Percentiles rank a stretch among this genome's conserved stretches.
These are phyloP conservation scores for Stenolophus ochropezus DNA, from an alignment of 2,888 invertebrate genomes.

Conservation along the genomic window DNA sequence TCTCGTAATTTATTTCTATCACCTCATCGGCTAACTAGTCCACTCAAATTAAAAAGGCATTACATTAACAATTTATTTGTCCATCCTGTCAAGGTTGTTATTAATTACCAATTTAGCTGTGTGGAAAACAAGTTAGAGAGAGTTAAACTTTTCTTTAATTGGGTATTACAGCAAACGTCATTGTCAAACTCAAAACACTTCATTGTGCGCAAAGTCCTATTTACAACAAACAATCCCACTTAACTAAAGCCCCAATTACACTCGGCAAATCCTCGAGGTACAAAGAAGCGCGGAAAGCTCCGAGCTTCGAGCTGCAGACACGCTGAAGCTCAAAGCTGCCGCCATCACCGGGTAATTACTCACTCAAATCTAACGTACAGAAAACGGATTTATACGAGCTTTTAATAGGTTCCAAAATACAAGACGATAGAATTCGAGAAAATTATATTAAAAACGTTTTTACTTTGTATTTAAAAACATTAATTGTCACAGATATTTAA, in stretches of 20 bases:
- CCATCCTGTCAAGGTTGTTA: background rate
- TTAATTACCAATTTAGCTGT: background rate
- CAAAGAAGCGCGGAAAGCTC: background rate
- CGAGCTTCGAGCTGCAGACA: background rate
- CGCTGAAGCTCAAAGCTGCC: background rate
- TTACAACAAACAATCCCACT: constrained; percentile 21
- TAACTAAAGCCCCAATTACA: constrained; percentile 32
- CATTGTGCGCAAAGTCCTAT: background rate
- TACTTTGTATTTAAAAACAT: too few relatives aligned
- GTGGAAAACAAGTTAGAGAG: background rate
- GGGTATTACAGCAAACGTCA: background rate
- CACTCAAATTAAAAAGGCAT: constrained; percentile 9
- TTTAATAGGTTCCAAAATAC: too few relatives aligned
- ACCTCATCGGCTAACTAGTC: background rate
- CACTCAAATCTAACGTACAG: too few relatives aligned
- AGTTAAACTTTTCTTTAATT: background rate
- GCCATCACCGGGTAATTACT: background rate
- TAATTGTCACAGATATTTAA: too few relatives aligned
- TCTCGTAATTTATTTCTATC: too few relatives aligned
- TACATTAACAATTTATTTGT: constrained; percentile 6
- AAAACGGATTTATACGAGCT: too few relatives aligned
- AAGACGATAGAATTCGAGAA: too few relatives aligned
- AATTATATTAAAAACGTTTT: too few relatives aligned
- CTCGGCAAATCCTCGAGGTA: constrained; percentile 1
- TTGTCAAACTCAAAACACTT: background rate